Conservation (phyloP, 2,113 vertebrate genomes). For the Bambusicola thoracicus region DNA sequence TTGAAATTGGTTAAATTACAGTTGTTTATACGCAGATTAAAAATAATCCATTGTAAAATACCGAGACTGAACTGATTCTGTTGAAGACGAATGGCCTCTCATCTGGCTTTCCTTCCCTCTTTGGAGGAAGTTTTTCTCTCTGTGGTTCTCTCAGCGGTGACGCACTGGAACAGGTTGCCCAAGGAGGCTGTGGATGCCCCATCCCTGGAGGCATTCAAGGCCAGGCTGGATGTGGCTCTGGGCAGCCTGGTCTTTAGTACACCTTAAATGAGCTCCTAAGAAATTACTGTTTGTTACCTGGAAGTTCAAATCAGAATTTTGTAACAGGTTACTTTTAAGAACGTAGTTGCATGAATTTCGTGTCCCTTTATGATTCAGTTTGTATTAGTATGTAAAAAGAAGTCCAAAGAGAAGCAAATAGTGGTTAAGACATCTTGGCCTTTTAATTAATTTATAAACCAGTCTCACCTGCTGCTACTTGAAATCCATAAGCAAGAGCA, state of each 20-base stretch:
- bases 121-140: no score
- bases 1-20: slow-evolving; percentile 26
- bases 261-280: neutral
- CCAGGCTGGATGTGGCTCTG: no score
- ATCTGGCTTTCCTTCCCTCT: neutral
- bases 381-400: neutral
- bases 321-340: neutral
- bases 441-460: slow-evolving; percentile 43
- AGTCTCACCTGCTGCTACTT: slow-evolving; percentile 42
- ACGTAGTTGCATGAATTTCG: neutral
- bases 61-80: neutral
- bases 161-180: no score
- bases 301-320: neutral
- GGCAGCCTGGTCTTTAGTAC: neutral
- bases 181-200: no score
- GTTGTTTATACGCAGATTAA: neutral
- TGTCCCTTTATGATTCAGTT: neutral
- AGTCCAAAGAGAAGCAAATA: neutral
- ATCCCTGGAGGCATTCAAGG: no score
- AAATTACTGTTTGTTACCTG: neutral
- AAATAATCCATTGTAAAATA: neutral
- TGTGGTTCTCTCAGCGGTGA: no score
- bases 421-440: slow-evolving; percentile 15
- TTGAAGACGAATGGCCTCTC: neutral
- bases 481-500: neutral